Evolutionary conservation across 2,888 invertebrate genomes (phyloP), one percentile per base, ranked within the genome.

Genomic region (Amaurobius ferox): DNA sequence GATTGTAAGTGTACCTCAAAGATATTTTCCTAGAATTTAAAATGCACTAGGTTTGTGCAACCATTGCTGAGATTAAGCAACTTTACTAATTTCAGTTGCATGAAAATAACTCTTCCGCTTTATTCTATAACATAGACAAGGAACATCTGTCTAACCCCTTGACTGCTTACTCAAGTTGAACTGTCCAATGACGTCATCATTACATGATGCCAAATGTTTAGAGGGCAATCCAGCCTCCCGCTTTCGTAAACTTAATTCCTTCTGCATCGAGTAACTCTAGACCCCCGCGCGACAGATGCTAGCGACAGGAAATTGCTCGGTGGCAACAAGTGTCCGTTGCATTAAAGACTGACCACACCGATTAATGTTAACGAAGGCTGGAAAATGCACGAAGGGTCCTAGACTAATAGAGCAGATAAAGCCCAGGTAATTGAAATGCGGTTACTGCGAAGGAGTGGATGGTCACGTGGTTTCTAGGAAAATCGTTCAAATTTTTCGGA

Each of bases 341-440:
- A 23, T 55, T 23, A 23, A 55, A 55, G 19, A 55, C 13, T 55
- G 55, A 55, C 55, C 55, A 55, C 55, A 55, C 55, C 55, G 55
- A 55, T 55, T 55, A 55, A 55, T 55, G 23, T 55, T 55, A 55
- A 55, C 23, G 19, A 23, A 23, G 0, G 5, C 19, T 23, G 7
- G 19, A 23, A 23, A 55, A 55, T 16, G 44, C 44, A 2, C 9
- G 19, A 1, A 55, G 11, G 55, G 6, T 19, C 55, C 5, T 3
- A 11, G 55, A 55, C 55, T 55, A 55, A 55, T 55, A 55, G 55
- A 55, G 19, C 55, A 11, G 55, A 55, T 23, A 55, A 3, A 55
- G 19, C 16, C 55, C 55, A 19, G 3, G 55, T 55, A 55, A 55
- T 55, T 55, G 55, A 55, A 55, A 55, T 55, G 23, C 16, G 55